Evolutionary conservation across 2,113 vertebrate species (phyloP).

Genomic region (Megalops atlanticus): DNA sequence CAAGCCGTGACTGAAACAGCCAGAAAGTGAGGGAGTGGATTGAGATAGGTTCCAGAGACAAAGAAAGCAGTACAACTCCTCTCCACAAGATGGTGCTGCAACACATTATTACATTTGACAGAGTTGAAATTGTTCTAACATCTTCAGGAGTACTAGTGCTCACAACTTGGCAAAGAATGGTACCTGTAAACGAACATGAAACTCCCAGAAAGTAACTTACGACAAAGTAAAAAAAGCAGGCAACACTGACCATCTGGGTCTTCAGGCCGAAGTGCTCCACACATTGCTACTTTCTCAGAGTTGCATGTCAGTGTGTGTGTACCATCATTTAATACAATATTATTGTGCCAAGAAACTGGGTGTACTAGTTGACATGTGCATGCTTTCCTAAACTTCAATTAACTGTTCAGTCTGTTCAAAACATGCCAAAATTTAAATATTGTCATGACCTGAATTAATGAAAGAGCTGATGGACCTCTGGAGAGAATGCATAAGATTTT

Average conservation of each 20-base stretch:
- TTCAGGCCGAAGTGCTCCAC: background rate
- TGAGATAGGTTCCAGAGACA: background rate
- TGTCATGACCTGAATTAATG: no score
- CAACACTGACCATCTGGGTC: background rate
- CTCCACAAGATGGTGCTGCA: conserved; percentile 45
- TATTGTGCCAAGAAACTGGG: background rate
- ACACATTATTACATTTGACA: background rate
- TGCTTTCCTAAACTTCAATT: background rate
- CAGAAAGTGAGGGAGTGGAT: conserved; percentile 2
- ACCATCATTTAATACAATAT: background rate
- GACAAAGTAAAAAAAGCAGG: background rate
- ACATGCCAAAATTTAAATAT: no score
- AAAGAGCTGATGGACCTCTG: no score
- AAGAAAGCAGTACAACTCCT: background rate
- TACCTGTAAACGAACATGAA: background rate
- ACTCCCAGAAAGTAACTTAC: no score
- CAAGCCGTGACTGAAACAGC: conserved; percentile 81
- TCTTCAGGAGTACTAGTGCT: conserved; percentile 2
- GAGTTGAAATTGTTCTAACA: no score
- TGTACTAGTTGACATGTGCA: background rate
- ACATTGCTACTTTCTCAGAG: background rate
- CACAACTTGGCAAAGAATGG: background rate
- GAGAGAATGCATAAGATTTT: no score
- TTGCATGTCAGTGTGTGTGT: background rate
- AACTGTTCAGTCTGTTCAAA: background rate